Evolutionary conservation across 2,113 vertebrate species (phyloP).

Genomic region (Lycocorax pyrrhopterus): DNA sequence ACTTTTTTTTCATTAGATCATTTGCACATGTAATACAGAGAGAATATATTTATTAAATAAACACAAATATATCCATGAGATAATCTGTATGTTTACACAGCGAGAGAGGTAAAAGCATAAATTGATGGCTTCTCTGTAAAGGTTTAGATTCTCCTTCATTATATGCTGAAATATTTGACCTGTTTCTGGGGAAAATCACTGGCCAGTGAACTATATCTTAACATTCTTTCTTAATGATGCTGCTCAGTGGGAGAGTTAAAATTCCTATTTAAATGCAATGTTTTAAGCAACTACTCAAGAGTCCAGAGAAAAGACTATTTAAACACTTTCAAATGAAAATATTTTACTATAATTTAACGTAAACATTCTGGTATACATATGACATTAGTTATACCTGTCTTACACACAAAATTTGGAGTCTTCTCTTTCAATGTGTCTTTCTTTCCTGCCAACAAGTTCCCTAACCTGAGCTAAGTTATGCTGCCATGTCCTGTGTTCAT

Average conservation of each 20-base stretch:
- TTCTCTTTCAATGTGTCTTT: background rate
- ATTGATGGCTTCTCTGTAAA: background rate
- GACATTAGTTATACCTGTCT: background rate
- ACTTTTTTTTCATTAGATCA: background rate
- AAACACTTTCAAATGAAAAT: background rate
- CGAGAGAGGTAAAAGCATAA: fast-evolving
- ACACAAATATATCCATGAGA: too few species aligned
- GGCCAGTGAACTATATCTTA: background rate
- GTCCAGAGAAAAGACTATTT: background rate
- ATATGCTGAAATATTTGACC: background rate
- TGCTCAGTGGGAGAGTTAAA: background rate
- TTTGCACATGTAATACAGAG: background rate
- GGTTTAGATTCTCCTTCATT: background rate
- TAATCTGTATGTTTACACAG: background rate
- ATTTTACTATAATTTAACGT: background rate
- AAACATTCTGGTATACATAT: background rate
- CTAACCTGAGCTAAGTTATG: background rate
- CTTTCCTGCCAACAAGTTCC: background rate
- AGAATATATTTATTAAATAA: background rate
- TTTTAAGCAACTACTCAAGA: background rate
- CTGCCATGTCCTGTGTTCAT: background rate
- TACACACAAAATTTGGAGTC: background rate
- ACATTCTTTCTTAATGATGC: background rate
- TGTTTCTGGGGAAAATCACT: background rate
- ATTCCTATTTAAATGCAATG: background rate